Evolutionary conservation across 2,113 vertebrate species (phyloP).

Genomic region (Phasianus colchicus): DNA sequence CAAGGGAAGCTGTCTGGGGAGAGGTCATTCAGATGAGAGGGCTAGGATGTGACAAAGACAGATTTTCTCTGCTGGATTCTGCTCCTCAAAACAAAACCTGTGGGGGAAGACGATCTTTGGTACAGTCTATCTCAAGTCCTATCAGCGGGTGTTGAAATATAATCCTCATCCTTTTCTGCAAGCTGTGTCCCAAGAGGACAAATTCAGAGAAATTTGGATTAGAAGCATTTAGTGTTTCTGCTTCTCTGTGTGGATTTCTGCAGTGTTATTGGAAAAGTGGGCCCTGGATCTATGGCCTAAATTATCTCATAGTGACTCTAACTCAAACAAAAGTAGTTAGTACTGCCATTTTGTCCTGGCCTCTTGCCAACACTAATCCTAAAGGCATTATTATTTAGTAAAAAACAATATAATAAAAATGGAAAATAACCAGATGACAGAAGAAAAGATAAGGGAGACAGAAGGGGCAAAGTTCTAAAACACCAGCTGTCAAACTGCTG

Average conservation of each 20-base stretch:
- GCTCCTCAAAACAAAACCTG: slow-evolving; percentile 10
- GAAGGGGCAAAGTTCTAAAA: slow-evolving; percentile 47
- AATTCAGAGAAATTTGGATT: neutral
- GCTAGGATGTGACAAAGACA: neutral
- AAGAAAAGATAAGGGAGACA: slow-evolving; percentile 35
- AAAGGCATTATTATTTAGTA: slow-evolving; percentile 43
- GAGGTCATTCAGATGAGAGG: neutral
- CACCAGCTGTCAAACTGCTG: slow-evolving; percentile 10
- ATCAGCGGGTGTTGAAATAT: neutral
- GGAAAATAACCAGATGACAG: slow-evolving; percentile 67
- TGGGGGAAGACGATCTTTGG: neutral
- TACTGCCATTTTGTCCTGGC: slow-evolving; percentile 59
- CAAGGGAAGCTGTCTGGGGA: neutral
- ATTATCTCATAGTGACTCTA: slow-evolving; percentile 32
- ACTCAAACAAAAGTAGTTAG: slow-evolving; percentile 22
- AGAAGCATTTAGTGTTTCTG: slow-evolving; percentile 25
- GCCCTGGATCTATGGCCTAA: neutral
- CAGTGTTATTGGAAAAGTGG: slow-evolving; percentile 45
- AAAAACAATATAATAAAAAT: slow-evolving; percentile 41
- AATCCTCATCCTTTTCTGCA: slow-evolving; percentile 41
- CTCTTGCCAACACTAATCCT: slow-evolving; percentile 37
- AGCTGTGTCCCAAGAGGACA: neutral
- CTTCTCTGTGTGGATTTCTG: slow-evolving; percentile 52
- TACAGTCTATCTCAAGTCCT: neutral
- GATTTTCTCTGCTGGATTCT: slow-evolving; percentile 19